phyloP scores from a whole-genome alignment of 1,140 invertebrate species.

The Pygmarrhopalites habei region DNA sequence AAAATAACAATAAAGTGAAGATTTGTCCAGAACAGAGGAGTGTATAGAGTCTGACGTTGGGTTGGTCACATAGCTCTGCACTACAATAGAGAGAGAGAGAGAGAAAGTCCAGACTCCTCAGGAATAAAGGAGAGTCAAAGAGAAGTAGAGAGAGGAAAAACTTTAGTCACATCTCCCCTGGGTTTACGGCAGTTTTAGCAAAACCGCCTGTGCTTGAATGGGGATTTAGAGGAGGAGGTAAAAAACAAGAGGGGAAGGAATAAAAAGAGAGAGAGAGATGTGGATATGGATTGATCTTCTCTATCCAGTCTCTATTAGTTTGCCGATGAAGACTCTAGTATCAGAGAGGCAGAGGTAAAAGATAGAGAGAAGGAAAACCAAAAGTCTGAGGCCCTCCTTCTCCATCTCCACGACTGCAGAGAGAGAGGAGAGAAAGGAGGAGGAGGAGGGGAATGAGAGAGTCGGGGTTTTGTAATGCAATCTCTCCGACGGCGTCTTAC shows the following conservation, averaged over 20 bases:
- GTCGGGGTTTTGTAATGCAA: background rate
- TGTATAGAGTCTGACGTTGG: too few species aligned
- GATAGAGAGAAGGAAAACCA: background rate
- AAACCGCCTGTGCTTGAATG: constrained; percentile 8
- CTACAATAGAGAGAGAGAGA: background rate
- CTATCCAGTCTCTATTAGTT: too few species aligned
- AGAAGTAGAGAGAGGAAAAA: background rate
- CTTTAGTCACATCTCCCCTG: constrained; percentile 3
- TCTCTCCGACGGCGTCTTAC: too few species aligned
- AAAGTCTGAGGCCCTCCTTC: constrained; percentile 10
- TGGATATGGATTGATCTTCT: background rate
- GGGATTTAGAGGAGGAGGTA: constrained; percentile 3
- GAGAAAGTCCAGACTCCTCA: background rate
- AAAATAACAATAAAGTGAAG: constrained; percentile 13
- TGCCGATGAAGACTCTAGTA: too few species aligned
- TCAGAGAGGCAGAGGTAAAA: too few species aligned
- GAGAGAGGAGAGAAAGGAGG: too few species aligned
- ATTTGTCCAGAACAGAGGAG: background rate
- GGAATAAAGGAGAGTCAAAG: background rate
- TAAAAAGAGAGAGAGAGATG: background rate
- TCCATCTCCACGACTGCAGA: background rate
- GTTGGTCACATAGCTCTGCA: too few species aligned
- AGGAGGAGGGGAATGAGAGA: background rate
- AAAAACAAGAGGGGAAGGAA: background rate
- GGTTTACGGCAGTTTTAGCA: too few species aligned